Base-by-base conservation (phyloP, 2,797 vertebrate genomes). In the Sphaeramia orbicularis region DNA sequence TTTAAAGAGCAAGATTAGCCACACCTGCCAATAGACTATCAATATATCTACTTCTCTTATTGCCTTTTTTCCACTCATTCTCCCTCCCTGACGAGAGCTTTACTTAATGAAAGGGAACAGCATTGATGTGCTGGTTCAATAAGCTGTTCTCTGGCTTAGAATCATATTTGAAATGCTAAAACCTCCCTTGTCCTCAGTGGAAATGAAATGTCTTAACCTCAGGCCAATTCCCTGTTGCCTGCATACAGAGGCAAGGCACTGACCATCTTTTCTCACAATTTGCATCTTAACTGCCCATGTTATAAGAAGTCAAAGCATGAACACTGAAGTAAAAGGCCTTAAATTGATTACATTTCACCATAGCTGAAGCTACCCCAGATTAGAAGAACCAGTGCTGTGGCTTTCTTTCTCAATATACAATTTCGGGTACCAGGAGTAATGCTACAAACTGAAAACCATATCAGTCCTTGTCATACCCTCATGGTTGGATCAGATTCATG, bases 21-120 rank as follows among this genome's bases (percentile, higher is more conserved):
- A 40, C 74, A 80, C 78, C 86, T 86, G 90, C 73, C 90, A 86
- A 89, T 92, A 86, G 19, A 6, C 50, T 45, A 10, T 90, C 90
- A 76, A 89, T 89, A 89, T 58, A 83, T 85, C 78, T 66, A 18
- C 62, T 63, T 62, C 52, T 60, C 75, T 79, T 78, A 87, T 87
- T 87, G 81, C 65, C 43, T 78, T 77, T 81, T 78, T 70, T 21
- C 65, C 65, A 30, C 63, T 67, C 62, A 43, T 40, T 61, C 55
- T 30, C 53, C 24, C 53, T 68, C 58, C 71, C 60, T 75, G 81
- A 87, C 82, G 84, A 87, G 86, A 81, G 80, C 76, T 71, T 71
- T 73, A 55, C 51, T 68, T 91, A 91, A 92, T 93, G 85, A 90
- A 84, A 83, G 70, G 65, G 80, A 89, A 76, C 79, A 79, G 57